Conservation (phyloP, 2,113 vertebrate species). For the cattle (Bos taurus) region DNA sequence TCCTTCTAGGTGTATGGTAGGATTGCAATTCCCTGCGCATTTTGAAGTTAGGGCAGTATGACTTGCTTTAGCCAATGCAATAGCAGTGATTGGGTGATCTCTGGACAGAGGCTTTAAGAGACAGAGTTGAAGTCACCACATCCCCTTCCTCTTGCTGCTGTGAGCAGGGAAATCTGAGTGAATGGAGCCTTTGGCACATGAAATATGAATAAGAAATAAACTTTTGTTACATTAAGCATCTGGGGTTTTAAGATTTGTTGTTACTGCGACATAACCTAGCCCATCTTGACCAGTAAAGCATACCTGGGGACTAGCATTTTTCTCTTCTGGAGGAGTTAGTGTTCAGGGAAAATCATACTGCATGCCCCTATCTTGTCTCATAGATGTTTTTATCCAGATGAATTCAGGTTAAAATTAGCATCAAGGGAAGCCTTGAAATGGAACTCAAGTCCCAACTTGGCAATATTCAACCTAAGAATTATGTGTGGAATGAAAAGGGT, state of each 20-base stretch:
- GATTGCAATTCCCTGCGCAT: background rate
- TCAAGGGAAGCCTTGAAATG: conserved; percentile 45
- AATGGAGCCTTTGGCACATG: background rate
- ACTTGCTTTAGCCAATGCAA: background rate
- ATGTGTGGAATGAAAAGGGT: conserved; percentile 49
- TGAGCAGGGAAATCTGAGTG: background rate
- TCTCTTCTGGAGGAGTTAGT: background rate
- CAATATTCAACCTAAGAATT: conserved; percentile 47
- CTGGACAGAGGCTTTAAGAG: background rate
- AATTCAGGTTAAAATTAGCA: conserved; percentile 54
- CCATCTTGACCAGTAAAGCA: background rate
- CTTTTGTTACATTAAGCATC: background rate
- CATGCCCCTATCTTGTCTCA: background rate
- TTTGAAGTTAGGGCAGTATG: background rate
- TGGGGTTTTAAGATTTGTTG: background rate
- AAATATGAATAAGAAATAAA: background rate
- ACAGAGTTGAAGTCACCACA: background rate
- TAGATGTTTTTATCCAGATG: conserved; percentile 38
- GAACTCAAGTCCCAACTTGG: conserved; percentile 16
- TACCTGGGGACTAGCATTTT: background rate
- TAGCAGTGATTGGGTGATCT: background rate
- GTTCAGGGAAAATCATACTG: background rate
- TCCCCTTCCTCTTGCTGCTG: background rate
- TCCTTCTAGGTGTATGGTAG: background rate
- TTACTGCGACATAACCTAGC: background rate